A percentile compares a stretch with the other conserved stretches of the same genome.
Evolutionary conservation across 2,888 invertebrate species (phyloP).

Genomic region (Drosophila ochracea): DNA sequence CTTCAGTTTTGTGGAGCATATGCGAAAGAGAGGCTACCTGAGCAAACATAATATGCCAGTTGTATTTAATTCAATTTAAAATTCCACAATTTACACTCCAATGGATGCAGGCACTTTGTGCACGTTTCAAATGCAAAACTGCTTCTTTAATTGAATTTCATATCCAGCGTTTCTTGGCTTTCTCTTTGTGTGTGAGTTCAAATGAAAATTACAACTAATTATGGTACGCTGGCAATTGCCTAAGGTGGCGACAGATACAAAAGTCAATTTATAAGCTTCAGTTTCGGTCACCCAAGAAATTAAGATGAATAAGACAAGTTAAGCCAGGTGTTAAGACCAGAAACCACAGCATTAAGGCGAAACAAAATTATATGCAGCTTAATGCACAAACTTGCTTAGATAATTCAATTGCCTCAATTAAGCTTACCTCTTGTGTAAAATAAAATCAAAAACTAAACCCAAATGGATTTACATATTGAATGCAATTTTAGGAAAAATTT

Average conservation of each 20-base stretch:
- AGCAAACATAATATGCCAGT: slow-evolving; percentile 15
- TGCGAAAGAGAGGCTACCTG: slow-evolving; percentile 14
- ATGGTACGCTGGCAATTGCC: not conserved
- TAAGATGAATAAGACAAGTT: not conserved
- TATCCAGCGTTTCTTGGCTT: not conserved
- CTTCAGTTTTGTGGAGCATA: slow-evolving; percentile 31
- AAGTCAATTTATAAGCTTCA: not conserved
- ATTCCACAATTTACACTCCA: slow-evolving; percentile 22
- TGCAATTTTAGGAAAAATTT: not conserved
- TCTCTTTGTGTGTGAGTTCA: not conserved
- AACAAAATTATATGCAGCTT: not conserved
- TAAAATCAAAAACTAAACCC: not conserved
- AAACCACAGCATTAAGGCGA: not conserved
- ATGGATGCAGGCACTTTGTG: slow-evolving; percentile 12
- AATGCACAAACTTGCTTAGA: not conserved
- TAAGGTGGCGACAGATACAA: not conserved
- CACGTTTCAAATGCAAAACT: slow-evolving; percentile 23
- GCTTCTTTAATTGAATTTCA: slow-evolving; percentile 29
- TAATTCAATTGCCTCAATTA: not conserved
- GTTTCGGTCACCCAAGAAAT: not conserved
- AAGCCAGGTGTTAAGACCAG: slow-evolving; percentile 4
- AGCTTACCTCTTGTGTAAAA: not conserved
- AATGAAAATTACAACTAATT: slow-evolving; percentile 28
- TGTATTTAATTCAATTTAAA: slow-evolving; percentile 40
- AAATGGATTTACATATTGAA: not conserved